phyloP scores from a whole-genome alignment of 2,797 vertebrate species.

The Fringilla coelebs region DNA sequence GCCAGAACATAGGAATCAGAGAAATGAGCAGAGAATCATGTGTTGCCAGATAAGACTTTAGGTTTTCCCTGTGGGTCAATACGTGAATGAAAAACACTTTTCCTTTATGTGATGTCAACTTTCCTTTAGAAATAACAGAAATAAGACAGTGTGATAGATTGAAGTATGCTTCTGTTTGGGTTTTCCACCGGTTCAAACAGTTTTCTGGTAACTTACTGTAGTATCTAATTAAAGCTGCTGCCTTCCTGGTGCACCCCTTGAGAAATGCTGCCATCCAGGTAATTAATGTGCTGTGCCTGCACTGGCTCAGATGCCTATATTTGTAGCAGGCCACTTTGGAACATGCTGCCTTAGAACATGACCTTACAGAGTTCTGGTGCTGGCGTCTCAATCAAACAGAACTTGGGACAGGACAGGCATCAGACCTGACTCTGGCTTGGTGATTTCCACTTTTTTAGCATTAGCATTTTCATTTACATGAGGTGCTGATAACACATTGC shows the following conservation, averaged over 20 bases:
- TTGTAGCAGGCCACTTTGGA: neutral
- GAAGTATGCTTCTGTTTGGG: neutral
- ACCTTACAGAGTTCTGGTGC: neutral
- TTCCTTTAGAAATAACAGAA: neutral
- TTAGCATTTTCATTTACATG: neutral
- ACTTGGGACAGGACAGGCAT: neutral
- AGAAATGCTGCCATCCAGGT: constrained; percentile 1
- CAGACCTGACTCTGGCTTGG: neutral
- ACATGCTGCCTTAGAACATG: neutral
- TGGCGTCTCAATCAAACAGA: neutral
- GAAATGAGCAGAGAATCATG: neutral
- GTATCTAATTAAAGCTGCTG: neutral
- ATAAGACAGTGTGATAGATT: neutral
- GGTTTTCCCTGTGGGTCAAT: neutral
- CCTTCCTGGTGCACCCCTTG: neutral
- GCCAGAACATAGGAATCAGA: neutral
- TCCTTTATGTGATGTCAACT: neutral
- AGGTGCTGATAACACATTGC: neutral
- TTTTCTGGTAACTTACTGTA: neutral
- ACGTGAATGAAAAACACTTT: neutral
- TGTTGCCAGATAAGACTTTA: neutral
- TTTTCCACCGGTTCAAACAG: neutral
- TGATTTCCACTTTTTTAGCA: neutral
- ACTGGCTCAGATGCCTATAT: neutral
- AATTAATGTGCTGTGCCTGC: neutral